A percentile compares a stretch with the other conserved stretches of the same genome.
Evolutionary conservation across 2,888 invertebrate species (phyloP).

Genomic region (Nineta flava): DNA sequence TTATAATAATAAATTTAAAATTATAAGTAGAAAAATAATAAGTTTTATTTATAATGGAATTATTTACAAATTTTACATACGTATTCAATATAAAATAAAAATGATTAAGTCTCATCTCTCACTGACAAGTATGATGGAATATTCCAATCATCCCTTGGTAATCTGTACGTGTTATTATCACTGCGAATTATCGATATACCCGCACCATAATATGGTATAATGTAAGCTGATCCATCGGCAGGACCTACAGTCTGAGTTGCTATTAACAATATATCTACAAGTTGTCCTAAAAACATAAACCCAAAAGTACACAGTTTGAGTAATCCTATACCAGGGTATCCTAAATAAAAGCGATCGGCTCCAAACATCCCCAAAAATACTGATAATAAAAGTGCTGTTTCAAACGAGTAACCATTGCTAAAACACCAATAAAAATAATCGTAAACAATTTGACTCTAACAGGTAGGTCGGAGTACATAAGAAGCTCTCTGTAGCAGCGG

Average conservation of each 20-base stretch:
- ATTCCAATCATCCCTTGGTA: slow-evolving; percentile 62
- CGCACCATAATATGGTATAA: slow-evolving; percentile 88
- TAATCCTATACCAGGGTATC: slow-evolving; percentile 89
- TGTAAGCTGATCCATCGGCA: slow-evolving; percentile 86
- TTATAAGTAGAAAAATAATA: neutral
- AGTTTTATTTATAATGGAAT: neutral
- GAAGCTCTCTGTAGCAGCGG: too few species aligned
- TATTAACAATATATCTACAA: slow-evolving; percentile 88
- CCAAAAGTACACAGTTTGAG: slow-evolving; percentile 92
- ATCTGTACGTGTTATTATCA: slow-evolving; percentile 70
- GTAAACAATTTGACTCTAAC: neutral
- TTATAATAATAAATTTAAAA: neutral
- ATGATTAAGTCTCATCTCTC: slow-evolving; percentile 1
- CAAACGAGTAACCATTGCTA: slow-evolving; percentile 89
- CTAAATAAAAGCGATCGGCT: slow-evolving; percentile 92
- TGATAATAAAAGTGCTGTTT: slow-evolving; percentile 80
- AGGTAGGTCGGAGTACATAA: neutral
- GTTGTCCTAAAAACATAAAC: slow-evolving; percentile 89
- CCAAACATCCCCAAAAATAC: slow-evolving; percentile 98
- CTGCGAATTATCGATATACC: slow-evolving; percentile 63
- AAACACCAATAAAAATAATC: slow-evolving; percentile 16
- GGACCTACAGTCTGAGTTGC: slow-evolving; percentile 90
- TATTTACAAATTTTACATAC: neutral
- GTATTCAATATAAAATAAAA: neutral
- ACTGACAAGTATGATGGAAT: neutral